phyloP scores from a whole-genome alignment of 1,140 invertebrate genomes.

The Calliopsis andreniformis region DNA sequence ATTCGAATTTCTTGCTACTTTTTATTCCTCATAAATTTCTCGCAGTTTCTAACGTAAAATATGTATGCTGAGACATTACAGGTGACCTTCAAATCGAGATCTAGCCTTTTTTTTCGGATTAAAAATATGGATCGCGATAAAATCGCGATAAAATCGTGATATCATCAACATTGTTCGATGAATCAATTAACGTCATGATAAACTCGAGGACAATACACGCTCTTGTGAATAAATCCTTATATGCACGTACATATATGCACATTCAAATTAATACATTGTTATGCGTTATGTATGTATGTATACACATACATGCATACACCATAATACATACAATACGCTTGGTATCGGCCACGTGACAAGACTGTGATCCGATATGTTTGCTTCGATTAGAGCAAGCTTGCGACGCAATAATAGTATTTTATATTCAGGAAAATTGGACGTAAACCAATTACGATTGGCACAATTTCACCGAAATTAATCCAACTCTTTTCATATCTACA shows the following conservation, averaged over 20 bases:
- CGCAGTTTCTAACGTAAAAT: neutral
- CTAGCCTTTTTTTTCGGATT: constrained; percentile 12
- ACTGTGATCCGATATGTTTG: constrained; percentile 47
- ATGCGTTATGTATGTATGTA: no score
- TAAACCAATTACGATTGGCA: constrained; percentile 21
- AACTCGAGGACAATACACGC: neutral
- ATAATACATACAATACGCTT: constrained; percentile 8
- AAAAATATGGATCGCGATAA: neutral
- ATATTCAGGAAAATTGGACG: constrained; percentile 36
- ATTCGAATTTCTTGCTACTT: neutral
- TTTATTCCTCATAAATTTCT: neutral
- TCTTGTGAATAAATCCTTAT: neutral
- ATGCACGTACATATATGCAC: no score
- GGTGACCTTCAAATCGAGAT: constrained; percentile 28
- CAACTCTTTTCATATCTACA: neutral
- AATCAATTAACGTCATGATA: constrained; percentile 17
- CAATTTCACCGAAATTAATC: neutral
- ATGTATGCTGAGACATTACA: no score
- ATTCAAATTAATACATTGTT: no score
- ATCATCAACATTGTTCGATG: neutral
- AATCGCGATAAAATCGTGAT: constrained; percentile 22
- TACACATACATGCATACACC: no score
- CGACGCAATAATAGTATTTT: constrained; percentile 48
- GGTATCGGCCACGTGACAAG: constrained; percentile 58
- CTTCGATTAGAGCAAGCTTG: constrained; percentile 46